Evolutionary conservation across 2,113 vertebrate genomes (phyloP).

Genomic region (Hiodon tergisus): DNA sequence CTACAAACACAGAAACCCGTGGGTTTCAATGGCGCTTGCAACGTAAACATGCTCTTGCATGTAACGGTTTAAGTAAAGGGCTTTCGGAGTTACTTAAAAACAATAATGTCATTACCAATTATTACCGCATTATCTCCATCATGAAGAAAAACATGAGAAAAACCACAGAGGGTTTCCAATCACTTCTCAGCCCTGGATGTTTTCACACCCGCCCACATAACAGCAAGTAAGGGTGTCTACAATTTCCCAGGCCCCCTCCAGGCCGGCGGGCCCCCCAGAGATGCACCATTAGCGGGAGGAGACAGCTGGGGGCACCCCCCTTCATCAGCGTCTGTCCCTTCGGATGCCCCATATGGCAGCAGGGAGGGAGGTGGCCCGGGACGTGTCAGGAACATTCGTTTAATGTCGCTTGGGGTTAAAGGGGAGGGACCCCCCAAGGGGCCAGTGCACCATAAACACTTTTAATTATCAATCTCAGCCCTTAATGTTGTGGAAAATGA

Average conservation of each 20-base stretch:
- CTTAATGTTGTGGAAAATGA: slow-evolving; percentile 67
- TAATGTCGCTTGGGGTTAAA: slow-evolving; percentile 72
- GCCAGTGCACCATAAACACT: slow-evolving; percentile 59
- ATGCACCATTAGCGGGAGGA: slow-evolving; percentile 73
- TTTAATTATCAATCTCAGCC: slow-evolving; percentile 66
- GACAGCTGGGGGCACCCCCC: slow-evolving; percentile 72
- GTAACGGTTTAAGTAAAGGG: too few species aligned
- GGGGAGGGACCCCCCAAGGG: slow-evolving; percentile 49
- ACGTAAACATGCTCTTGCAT: too few species aligned
- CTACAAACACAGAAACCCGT: too few species aligned
- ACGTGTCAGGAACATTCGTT: slow-evolving; percentile 68
- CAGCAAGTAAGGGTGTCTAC: slow-evolving; percentile 62
- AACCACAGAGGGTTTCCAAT: neutral
- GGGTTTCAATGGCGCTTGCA: too few species aligned
- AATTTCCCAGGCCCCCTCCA: slow-evolving; percentile 69
- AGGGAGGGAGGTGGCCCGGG: slow-evolving; percentile 51
- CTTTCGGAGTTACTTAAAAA: too few species aligned
- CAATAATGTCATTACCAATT: too few species aligned
- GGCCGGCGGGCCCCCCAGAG: slow-evolving; percentile 64
- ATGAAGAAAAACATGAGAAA: neutral
- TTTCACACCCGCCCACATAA: slow-evolving; percentile 9
- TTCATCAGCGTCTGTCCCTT: slow-evolving; percentile 51
- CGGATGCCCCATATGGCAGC: slow-evolving; percentile 56
- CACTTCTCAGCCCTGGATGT: neutral
- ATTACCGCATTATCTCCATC: neutral